A percentile compares a stretch with the other conserved stretches of the same genome.
Conservation (phyloP, 2,888 invertebrate genomes). For the Athalia rosae region DNA sequence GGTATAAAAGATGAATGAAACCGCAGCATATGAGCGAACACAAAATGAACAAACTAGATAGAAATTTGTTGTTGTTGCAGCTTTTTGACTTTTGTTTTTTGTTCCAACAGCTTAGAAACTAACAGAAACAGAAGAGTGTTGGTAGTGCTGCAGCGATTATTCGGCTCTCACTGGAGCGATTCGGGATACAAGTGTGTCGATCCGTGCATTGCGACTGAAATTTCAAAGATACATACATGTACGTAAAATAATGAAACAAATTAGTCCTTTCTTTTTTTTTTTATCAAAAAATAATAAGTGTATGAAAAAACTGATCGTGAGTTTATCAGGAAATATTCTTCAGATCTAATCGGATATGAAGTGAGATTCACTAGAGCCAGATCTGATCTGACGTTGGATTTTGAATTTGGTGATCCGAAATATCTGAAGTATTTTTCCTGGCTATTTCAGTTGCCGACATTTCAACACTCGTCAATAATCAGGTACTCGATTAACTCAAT, state of each 20-base stretch:
- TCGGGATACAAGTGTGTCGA: constrained; percentile 68
- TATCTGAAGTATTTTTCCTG: no score
- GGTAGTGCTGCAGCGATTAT: constrained; percentile 50
- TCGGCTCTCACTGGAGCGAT: constrained; percentile 63
- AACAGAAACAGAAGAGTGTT: constrained; percentile 63
- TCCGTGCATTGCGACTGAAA: constrained; percentile 71
- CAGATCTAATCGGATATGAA: no score
- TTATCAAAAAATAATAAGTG: no score
- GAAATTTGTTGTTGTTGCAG: constrained; percentile 5
- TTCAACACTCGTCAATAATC: no score
- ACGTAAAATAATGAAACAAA: neutral
- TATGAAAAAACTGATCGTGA: no score
- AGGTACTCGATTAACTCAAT: no score
- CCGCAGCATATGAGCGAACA: neutral
- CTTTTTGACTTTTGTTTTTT: neutral
- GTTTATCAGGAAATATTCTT: no score
- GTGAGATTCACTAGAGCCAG: no score
- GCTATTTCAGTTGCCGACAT: no score
- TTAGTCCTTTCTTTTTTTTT: no score
- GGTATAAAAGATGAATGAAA: constrained; percentile 47
- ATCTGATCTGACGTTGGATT: no score
- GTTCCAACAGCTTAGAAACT: constrained; percentile 56
- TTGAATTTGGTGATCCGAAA: no score
- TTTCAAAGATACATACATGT: constrained; percentile 33
- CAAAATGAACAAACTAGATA: constrained; percentile 51